Evolutionary conservation across 2,797 vertebrate species (phyloP), one percentile per base, ranked within the genome.

Genomic region (Mormyrops boulengeri): DNA sequence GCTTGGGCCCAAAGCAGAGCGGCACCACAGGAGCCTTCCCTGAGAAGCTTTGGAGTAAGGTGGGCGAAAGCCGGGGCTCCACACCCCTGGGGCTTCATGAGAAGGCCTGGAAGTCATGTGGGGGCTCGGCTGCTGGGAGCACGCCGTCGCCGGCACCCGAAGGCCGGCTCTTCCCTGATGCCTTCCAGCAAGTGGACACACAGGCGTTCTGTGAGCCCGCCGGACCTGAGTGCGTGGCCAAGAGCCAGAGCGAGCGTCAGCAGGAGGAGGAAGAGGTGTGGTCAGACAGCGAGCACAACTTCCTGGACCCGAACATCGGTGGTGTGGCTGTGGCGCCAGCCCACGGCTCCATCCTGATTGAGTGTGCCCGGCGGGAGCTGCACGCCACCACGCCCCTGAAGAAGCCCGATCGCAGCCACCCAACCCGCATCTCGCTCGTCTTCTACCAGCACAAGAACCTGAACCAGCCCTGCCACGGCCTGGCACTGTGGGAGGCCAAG

Each of bases 381-480:
- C 99, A 99, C 0, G 99, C 99, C 91, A 99, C 99, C 93, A 99
- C 99, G 0, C 98, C 99, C 0, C 95, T 99, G 91, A 99, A 97
- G 96, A 99, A 94, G 89, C 99, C 99, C 30, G 97, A 99, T 94
- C 98, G 99, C 89, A 96, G 97, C 91, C 98, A 99, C 91, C 99
- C 99, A n/a, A 97, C 97, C 7, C 98, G 99, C 93, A 99, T 99
- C 95, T 99, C 99, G 91, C 96, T 99, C 91, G 99, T 99, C 91
- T 99, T 99, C 95, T 99, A 99, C 97, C 99, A 99, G 97, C 98
- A 99, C 96, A 99, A 99, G 96, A 99, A 99, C 96, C 96, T 99
- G 93, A 99, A 99, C 95, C 98, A 99, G 95, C 98, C 99, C 92
- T 95, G 96, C 92, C 99, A 99, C 0, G 99, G 99, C 92, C 95